Evolutionary conservation across 2,113 vertebrate species (phyloP).

Genomic region (Parus major): DNA sequence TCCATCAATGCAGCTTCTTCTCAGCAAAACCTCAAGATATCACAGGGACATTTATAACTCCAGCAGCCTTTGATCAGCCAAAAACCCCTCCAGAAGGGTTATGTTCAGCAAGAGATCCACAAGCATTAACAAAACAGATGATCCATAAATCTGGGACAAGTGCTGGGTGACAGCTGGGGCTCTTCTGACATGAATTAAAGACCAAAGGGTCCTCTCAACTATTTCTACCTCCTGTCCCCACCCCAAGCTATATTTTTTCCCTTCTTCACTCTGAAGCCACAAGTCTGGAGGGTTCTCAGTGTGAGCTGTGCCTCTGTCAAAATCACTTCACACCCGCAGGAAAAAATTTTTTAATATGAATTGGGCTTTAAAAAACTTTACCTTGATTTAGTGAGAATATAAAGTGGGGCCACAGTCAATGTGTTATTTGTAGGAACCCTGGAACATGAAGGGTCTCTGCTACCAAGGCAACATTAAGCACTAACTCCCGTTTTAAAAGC

Average conservation of each 20-base stretch:
- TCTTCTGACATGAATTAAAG: slow-evolving; percentile 2
- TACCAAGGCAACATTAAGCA: slow-evolving; percentile 59
- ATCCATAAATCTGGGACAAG: slow-evolving; percentile 10
- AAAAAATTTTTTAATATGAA: slow-evolving; percentile 58
- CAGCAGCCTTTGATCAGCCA: neutral
- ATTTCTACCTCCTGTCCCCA: slow-evolving; percentile 27
- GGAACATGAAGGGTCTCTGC: slow-evolving; percentile 63
- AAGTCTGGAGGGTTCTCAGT: slow-evolving; percentile 45
- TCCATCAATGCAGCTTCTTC: neutral
- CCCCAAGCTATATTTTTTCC: neutral
- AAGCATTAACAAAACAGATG: slow-evolving; percentile 24
- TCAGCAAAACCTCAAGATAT: slow-evolving; percentile 41
- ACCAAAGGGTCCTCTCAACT: slow-evolving; percentile 2
- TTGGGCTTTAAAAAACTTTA: slow-evolving; percentile 71
- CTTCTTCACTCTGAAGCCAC: neutral
- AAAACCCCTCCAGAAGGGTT: neutral
- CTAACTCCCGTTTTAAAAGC: slow-evolving; percentile 44
- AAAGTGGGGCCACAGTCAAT: slow-evolving; percentile 69
- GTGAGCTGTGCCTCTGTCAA: slow-evolving; percentile 49
- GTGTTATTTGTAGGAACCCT: slow-evolving; percentile 67
- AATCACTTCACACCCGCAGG: slow-evolving; percentile 72
- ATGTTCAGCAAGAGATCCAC: slow-evolving; percentile 24
- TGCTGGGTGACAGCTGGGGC: neutral
- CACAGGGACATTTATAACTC: slow-evolving; percentile 12
- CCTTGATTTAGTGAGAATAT: slow-evolving; percentile 75